Conservation (phyloP, 2,113 vertebrate genomes). For the Xenopus borealis region DNA sequence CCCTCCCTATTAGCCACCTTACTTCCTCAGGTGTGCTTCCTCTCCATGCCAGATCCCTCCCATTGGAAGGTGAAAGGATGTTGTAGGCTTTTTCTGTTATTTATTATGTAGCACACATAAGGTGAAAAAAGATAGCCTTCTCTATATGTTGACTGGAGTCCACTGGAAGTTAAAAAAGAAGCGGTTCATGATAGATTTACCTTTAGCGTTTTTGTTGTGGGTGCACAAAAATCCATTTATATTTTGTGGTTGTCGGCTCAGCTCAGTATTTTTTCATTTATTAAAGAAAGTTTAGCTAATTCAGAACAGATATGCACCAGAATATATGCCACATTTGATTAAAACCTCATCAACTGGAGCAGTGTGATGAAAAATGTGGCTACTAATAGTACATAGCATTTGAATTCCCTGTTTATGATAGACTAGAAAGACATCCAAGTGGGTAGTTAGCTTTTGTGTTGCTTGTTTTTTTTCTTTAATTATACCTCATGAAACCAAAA, state of each 20-base stretch:
- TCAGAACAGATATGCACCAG: no score
- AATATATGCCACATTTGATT: no score
- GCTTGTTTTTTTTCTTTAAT: no score
- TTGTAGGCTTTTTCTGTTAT: slow-evolving; percentile 23
- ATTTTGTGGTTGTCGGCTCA: not conserved
- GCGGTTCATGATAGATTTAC: slow-evolving; percentile 1
- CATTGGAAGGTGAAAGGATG: slow-evolving; percentile 35
- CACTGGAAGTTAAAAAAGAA: not conserved
- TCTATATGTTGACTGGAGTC: slow-evolving; percentile 4
- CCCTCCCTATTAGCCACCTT: slow-evolving; percentile 26
- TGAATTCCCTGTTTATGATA: no score
- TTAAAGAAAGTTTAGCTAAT: no score
- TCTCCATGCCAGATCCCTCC: slow-evolving; percentile 61
- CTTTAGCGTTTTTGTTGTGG: not conserved
- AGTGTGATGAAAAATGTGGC: no score
- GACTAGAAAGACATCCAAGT: no score
- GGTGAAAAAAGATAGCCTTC: not conserved
- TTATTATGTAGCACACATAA: slow-evolving; percentile 27
- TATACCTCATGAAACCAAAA: no score
- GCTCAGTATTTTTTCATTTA: not conserved
- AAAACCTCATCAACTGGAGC: no score
- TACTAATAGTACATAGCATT: no score
- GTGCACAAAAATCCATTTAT: no score
- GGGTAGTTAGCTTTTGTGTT: no score
- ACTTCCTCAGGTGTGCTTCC: slow-evolving; percentile 55